phyloP scores from a whole-genome alignment of 2,888 invertebrate genomes.

The Neria commutata region DNA sequence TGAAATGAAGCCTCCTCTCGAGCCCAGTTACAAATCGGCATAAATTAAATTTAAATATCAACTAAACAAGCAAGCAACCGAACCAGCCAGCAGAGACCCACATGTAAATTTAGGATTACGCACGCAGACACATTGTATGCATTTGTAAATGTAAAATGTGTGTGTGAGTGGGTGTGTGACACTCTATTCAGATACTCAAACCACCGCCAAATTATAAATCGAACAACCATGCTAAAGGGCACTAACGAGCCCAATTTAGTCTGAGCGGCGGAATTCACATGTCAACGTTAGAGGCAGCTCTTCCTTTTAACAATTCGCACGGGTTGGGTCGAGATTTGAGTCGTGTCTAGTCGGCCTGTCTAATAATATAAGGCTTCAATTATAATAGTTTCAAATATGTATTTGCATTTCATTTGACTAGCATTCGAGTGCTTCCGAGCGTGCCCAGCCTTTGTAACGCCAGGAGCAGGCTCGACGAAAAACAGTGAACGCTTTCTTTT shows the following conservation, averaged over 20 bases:
- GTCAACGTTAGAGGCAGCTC: not conserved
- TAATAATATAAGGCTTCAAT: not conserved
- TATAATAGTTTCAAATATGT: not conserved
- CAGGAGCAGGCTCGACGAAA: no score
- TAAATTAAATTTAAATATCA: not conserved
- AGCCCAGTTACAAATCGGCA: not conserved
- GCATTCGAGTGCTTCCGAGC: not conserved
- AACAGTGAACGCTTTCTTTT: no score
- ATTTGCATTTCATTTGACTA: not conserved
- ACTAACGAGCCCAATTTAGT: not conserved
- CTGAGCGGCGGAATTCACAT: conserved; percentile 11
- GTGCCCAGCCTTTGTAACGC: not conserved
- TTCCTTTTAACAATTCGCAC: not conserved
- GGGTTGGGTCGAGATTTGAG: not conserved
- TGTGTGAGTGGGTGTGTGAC: not conserved
- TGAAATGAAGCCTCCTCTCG: not conserved
- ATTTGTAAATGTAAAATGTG: not conserved
- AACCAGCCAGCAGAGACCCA: no score
- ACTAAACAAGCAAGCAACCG: not conserved
- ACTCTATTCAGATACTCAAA: not conserved
- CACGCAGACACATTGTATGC: not conserved
- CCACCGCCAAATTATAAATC: not conserved
- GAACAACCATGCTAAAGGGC: not conserved
- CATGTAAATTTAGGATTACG: not conserved
- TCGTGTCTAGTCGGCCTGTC: no score